Evolutionary conservation across 2,113 vertebrate genomes (phyloP).

Genomic region (Ptyas mucosa): DNA sequence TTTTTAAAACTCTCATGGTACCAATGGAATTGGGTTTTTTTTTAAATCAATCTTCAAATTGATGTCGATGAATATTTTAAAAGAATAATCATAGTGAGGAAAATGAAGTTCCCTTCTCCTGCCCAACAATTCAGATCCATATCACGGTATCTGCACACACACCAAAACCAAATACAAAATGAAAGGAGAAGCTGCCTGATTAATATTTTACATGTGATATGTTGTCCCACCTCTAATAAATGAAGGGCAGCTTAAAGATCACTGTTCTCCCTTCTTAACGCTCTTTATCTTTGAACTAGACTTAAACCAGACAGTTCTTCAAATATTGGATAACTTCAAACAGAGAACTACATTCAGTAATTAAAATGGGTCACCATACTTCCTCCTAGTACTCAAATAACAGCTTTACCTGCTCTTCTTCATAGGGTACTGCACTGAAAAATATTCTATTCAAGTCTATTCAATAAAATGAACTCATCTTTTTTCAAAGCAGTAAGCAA

Average conservation of each 20-base stretch:
- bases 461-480: background rate
- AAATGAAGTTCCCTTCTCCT: background rate
- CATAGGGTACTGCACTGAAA: background rate
- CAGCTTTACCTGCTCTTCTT: background rate
- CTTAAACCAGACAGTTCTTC: background rate
- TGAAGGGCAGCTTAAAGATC: background rate
- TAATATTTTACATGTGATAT: background rate
- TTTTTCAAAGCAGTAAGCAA: background rate
- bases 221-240: background rate
- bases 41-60: background rate
- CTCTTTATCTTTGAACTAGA: background rate
- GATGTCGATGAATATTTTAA: background rate
- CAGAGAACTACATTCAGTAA: background rate
- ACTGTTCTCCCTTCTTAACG: background rate
- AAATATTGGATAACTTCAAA: background rate
- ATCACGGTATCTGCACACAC: background rate
- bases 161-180: background rate
- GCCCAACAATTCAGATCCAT: background rate
- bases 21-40: background rate
- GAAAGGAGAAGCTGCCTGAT: background rate
- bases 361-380: background rate
- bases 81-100: background rate
- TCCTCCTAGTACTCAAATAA: background rate
- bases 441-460: background rate
- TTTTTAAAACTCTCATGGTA: background rate